Base-by-base conservation (phyloP, 2,888 invertebrate species). In the Vannuccia rotundouncinata region DNA sequence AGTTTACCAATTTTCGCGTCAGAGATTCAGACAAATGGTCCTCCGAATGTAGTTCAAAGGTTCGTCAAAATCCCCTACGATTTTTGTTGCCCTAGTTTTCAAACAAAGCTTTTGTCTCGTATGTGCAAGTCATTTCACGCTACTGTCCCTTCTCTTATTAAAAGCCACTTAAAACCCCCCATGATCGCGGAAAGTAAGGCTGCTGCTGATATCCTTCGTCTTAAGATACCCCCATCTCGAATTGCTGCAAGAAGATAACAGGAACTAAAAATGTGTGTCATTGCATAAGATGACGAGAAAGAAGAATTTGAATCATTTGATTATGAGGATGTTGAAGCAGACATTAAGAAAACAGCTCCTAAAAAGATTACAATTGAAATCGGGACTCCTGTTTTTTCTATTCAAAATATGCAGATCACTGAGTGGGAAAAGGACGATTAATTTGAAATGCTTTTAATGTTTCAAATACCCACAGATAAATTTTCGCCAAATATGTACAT, bases 251-350 rank as follows among this genome's bases (percentile, higher is more conserved):
- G 66, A 22, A 66, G 10, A 22, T 27, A 66, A 66, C 10, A 22
- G 22, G 66, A 66, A 66, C 66, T n/a, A 45, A 10, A 45, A 22
- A 66, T 66, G 66, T 66, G 66, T 22, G 66, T 66, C 22, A 66
- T 66, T 66, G 66, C 66, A 66, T 27, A 66, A 66, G 66, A 66
- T 22, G 66, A 66, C 66, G 22, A 22, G n/a, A n/a, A n/a, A 66
- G 22, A 66, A 66, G 66, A 66, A 13, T 66, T 66, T 66, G 66
- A 66, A 66, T 66, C 2, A 2, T 66, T 66, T 5, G 66, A 66
- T 66, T 66, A 17, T 5, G 25, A 66, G 2, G 66, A 66, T 66
- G 66, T 66, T 5, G 25, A 66, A 22, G 66, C 2, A 27, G 22
- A 13, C 10, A 13, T 66, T 13, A 66, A 66, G 2, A 13, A 5